These are phyloP conservation scores for Chlorodrepanis virens DNA, from an alignment of 2,113 vertebrate species.

Conservation along the genomic window DNA sequence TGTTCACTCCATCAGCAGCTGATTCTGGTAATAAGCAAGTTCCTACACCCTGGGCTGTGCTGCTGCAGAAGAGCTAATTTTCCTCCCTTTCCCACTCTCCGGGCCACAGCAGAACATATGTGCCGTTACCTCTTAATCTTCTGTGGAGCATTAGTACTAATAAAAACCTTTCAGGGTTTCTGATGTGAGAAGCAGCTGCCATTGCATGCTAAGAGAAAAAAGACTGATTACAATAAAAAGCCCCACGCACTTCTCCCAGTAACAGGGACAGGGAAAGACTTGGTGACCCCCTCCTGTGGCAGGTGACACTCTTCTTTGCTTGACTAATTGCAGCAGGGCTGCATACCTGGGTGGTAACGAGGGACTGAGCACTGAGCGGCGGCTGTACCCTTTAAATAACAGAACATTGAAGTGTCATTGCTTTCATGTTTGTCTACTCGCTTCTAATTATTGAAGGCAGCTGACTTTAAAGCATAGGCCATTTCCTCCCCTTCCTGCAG, in stretches of 20 bases:
- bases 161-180: constrained; percentile 50
- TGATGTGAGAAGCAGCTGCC: constrained; percentile 18
- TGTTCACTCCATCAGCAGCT: not conserved
- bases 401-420: constrained; percentile 4
- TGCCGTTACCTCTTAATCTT: constrained; percentile 36
- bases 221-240: not conserved
- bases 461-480: constrained; percentile 56
- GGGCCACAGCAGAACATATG: not conserved
- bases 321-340: not conserved
- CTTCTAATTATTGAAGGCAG: constrained; percentile 54
- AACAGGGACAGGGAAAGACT: not conserved
- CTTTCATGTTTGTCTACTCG: constrained; percentile 26
- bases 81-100: not conserved
- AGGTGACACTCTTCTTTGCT: not conserved
- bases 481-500: constrained; percentile 40
- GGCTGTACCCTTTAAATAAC: constrained; percentile 28
- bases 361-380: not conserved
- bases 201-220: constrained; percentile 1
- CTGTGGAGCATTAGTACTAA: constrained; percentile 19
- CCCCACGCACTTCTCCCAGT: not conserved
- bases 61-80: not conserved
- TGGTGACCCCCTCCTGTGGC: not conserved
- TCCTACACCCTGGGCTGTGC: not conserved
- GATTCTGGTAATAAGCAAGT: not conserved
- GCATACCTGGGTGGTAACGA: not conserved